A percentile compares a stretch with the other conserved stretches of the same genome.
These are phyloP conservation scores for Caradrina clavipalpis DNA, from an alignment of 2,888 invertebrate genomes.

Conservation along the genomic window DNA sequence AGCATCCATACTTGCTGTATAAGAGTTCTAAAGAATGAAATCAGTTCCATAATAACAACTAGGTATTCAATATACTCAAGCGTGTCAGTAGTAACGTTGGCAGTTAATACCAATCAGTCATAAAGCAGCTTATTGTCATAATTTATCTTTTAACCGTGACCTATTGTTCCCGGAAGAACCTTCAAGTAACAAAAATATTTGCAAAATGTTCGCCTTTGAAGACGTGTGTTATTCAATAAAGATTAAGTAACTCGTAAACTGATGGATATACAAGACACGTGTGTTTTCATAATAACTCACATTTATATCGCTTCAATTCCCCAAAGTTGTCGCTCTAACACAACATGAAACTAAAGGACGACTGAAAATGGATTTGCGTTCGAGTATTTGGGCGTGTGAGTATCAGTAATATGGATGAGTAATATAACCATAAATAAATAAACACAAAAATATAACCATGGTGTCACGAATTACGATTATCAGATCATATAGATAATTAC, in stretches of 20 bases:
- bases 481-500: constrained; percentile 20
- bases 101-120: neutral
- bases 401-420: neutral
- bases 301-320: no score
- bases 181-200: constrained; percentile 6
- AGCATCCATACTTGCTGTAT: neutral
- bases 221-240: neutral
- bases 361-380: neutral
- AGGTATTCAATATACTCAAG: neutral
- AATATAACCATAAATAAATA: constrained; percentile 5
- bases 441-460: constrained; percentile 3
- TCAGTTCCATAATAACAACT: neutral
- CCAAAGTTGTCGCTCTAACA: no score
- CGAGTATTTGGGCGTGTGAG: neutral
- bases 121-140: neutral
- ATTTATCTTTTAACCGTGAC: constrained; percentile 8
- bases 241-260: neutral
- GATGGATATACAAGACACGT: neutral
- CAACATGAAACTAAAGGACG: no score
- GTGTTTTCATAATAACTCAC: neutral
- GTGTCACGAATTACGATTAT: constrained; percentile 9
- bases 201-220: neutral
- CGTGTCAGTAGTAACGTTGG: neutral
- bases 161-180: constrained; percentile 17
- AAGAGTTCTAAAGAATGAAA: neutral